Percentiles rank a stretch among this genome's conserved stretches.
Evolutionary conservation across 2,888 invertebrate genomes (phyloP).

Genomic region (Cremastobaeus sp.): DNA sequence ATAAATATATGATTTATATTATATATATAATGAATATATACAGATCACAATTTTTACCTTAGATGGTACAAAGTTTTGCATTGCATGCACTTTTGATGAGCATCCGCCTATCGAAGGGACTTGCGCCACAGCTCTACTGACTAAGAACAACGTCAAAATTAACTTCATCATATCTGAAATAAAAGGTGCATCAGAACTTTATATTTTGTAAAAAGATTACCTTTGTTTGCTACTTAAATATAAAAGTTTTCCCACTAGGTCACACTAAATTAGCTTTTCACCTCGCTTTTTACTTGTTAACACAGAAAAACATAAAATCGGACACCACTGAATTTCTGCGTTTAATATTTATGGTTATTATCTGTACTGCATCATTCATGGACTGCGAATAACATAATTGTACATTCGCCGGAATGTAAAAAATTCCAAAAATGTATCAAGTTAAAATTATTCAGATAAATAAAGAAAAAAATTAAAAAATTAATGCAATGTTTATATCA

Average conservation of each 20-base stretch:
- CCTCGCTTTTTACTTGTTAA: conserved; percentile 27
- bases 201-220: not conserved
- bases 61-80: conserved; percentile 81
- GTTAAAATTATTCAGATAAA: no score
- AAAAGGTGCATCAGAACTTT: not conserved
- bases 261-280: no score
- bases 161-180: conserved; percentile 62
- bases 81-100: conserved; percentile 82
- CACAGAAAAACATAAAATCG: conserved; percentile 19
- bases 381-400: conserved; percentile 31
- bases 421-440: no score
- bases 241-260: no score
- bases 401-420: no score
- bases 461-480: not conserved
- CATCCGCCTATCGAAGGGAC: conserved; percentile 83
- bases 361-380: conserved; percentile 15
- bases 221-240: not conserved
- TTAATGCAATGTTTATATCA: not conserved
- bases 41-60: conserved; percentile 77
- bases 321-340: no score
- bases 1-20: not conserved
- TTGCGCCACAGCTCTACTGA: conserved; percentile 78
- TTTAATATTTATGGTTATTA: conserved; percentile 13
- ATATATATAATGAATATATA: not conserved
- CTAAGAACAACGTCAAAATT: conserved; percentile 62